Evolutionary conservation across 2,888 invertebrate genomes (phyloP).

Genomic region (Ophonus ardosiacus): DNA sequence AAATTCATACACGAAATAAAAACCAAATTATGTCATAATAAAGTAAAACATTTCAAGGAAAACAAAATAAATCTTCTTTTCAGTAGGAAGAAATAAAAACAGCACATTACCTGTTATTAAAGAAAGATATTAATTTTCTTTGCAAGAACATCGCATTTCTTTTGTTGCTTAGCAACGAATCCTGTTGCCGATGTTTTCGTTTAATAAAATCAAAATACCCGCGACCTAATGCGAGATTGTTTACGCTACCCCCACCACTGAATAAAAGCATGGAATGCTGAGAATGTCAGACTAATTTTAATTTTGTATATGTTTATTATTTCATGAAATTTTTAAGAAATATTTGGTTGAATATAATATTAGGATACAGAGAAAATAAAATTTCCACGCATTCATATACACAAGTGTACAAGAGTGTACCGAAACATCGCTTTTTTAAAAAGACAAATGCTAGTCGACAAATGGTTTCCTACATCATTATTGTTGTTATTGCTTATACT

Average conservation of each 20-base stretch:
- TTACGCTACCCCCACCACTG: not conserved
- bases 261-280: not conserved
- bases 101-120: not conserved
- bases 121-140: slow-evolving; percentile 15
- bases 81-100: not conserved
- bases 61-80: not conserved
- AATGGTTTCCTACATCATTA: too few species aligned
- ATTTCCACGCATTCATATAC: too few species aligned
- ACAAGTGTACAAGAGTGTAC: too few species aligned
- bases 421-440: too few species aligned
- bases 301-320: not conserved
- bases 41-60: not conserved
- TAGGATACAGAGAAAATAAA: not conserved
- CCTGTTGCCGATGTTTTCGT: not conserved
- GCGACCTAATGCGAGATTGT: not conserved
- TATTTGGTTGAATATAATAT: not conserved
- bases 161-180: not conserved
- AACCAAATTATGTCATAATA: not conserved
- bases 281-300: not conserved
- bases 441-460: too few species aligned
- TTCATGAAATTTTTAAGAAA: not conserved
- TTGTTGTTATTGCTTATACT: not conserved
- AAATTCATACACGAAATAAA: not conserved
- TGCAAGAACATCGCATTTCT: not conserved
- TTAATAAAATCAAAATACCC: slow-evolving; percentile 45